These are phyloP conservation scores for Diorhabda elongata DNA, from an alignment of 1,140 invertebrate species.

Conservation along the genomic window DNA sequence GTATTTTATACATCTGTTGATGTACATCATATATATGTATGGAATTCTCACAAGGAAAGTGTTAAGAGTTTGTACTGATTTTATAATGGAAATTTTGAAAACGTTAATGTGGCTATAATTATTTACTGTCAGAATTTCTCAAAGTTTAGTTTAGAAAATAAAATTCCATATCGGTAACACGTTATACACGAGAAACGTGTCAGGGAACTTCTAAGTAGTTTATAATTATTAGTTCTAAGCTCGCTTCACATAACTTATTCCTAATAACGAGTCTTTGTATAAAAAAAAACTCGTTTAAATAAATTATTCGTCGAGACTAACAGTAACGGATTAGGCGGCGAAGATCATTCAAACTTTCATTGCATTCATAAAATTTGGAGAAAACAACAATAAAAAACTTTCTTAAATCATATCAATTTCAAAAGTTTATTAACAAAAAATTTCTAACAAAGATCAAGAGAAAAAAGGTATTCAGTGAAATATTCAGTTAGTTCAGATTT, in stretches of 20 bases:
- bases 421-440: too few relatives aligned
- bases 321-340: conserved; percentile 4
- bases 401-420: too few relatives aligned
- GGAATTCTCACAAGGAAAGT: too few relatives aligned
- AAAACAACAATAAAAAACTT: too few relatives aligned
- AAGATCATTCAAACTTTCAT: too few relatives aligned
- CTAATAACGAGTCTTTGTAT: conserved; percentile 28
- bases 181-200: conserved; percentile 27
- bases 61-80: too few relatives aligned
- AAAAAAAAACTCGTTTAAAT: conserved; percentile 21
- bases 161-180: background rate
- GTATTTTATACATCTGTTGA: too few relatives aligned
- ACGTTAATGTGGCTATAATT: background rate
- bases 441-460: too few relatives aligned
- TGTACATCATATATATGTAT: too few relatives aligned
- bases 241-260: conserved; percentile 24
- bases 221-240: conserved; percentile 31
- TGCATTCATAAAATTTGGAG: too few relatives aligned
- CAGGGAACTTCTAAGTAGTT: conserved; percentile 35
- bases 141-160: background rate
- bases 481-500: too few relatives aligned
- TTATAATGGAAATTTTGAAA: background rate
- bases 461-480: too few relatives aligned
- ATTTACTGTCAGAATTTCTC: background rate
- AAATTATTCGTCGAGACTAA: conserved; percentile 15